phyloP scores from a whole-genome alignment of 2,797 vertebrate genomes.

The Melanotaenia pygmaea region DNA sequence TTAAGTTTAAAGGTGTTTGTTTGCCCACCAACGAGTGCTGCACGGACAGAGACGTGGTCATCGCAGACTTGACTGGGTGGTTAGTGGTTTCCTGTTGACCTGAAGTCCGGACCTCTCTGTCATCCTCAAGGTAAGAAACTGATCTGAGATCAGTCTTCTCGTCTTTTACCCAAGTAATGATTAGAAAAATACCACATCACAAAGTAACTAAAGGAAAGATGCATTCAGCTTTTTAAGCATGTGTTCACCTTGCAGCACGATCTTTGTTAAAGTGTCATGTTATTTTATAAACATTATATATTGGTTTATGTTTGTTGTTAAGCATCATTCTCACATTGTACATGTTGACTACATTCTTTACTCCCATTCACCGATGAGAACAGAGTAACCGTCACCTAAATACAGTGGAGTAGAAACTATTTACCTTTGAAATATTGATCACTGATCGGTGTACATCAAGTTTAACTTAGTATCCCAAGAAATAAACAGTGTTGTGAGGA shows the following conservation, averaged over 20 bases:
- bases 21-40: background rate
- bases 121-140: slow-evolving; percentile 42
- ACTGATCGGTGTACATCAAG: background rate
- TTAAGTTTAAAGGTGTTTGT: background rate
- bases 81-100: slow-evolving; percentile 30
- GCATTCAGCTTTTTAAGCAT: background rate
- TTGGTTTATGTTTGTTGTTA: background rate
- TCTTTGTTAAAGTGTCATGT: background rate
- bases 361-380: background rate
- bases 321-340: background rate
- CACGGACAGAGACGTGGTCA: background rate
- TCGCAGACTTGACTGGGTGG: background rate
- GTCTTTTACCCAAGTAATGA: background rate
- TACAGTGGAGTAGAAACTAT: background rate
- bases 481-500: background rate
- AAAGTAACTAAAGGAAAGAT: background rate
- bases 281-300: background rate
- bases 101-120: slow-evolving; percentile 12
- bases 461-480: background rate
- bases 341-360: background rate
- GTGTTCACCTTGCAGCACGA: background rate
- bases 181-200: background rate
- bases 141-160: background rate
- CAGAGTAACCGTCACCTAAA: background rate
- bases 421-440: background rate